phyloP scores from a whole-genome alignment of 2,888 invertebrate genomes.

The Drosophila heteroneura region DNA sequence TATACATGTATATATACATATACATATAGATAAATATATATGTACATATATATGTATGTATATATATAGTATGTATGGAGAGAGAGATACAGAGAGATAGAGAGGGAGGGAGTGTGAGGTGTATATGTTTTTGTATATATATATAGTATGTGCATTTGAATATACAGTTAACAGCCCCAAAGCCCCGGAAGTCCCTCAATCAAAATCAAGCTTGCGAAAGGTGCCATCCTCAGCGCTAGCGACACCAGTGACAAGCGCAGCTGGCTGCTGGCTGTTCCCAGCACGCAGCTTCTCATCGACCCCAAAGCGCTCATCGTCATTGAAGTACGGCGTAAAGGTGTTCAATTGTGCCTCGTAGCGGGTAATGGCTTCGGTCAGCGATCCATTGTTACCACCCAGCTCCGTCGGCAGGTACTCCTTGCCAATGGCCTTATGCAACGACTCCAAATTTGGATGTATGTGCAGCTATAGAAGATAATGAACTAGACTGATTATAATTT shows the following conservation, averaged over 20 bases:
- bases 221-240: slow-evolving; percentile 63
- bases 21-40: slow-evolving; percentile 1
- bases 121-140: slow-evolving; percentile 9
- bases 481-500: not conserved
- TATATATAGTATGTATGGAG: slow-evolving; percentile 4
- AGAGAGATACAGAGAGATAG: slow-evolving; percentile 22
- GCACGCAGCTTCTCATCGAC: slow-evolving; percentile 72
- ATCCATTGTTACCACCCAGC: slow-evolving; percentile 88
- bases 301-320: slow-evolving; percentile 76
- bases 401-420: slow-evolving; percentile 88
- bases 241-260: slow-evolving; percentile 19
- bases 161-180: slow-evolving; percentile 58
- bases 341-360: slow-evolving; percentile 66
- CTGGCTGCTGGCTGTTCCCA: slow-evolving; percentile 40
- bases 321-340: slow-evolving; percentile 72
- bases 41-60: slow-evolving; percentile 7
- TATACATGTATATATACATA: not conserved
- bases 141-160: slow-evolving; percentile 65
- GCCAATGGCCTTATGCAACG: slow-evolving; percentile 86
- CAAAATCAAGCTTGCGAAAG: slow-evolving; percentile 78
- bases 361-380: slow-evolving; percentile 81
- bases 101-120: slow-evolving; percentile 4
- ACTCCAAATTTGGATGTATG: slow-evolving; percentile 80
- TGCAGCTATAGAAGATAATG: slow-evolving; percentile 61
- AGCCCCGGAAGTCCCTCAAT: slow-evolving; percentile 58